A percentile compares a stretch with the other conserved stretches of the same genome.
phyloP scores from a whole-genome alignment of 1,140 invertebrate genomes.

The Ditylenchus dipsaci region DNA sequence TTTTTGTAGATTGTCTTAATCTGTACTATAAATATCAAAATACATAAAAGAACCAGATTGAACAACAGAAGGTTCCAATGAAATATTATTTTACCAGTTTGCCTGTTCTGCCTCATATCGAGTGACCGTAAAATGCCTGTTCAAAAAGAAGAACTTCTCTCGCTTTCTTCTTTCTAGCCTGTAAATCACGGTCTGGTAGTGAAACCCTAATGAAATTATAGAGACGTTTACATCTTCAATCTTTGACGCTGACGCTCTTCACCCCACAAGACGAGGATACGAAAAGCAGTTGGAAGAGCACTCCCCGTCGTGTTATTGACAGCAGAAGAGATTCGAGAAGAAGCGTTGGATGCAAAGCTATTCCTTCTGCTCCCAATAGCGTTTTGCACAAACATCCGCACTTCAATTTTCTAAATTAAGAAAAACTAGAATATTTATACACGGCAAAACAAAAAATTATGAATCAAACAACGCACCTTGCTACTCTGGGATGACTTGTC shows the following conservation, averaged over 20 bases:
- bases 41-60: too few relatives aligned
- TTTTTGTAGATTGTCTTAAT: too few relatives aligned
- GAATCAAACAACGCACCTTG: too few relatives aligned
- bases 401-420: neutral
- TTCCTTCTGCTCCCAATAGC: neutral
- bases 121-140: neutral
- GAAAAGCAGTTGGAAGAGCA: neutral
- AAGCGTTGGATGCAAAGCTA: neutral
- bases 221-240: neutral
- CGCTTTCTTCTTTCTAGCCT: neutral
- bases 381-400: constrained; percentile 1
- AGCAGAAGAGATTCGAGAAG: neutral
- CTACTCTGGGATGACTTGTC: neutral
- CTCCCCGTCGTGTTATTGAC: neutral
- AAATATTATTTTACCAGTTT: neutral
- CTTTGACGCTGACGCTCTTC: constrained; percentile 2
- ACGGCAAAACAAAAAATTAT: neutral
- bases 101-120: neutral
- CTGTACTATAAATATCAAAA: too few relatives aligned
- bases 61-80: too few relatives aligned
- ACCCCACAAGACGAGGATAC: constrained; percentile 2
- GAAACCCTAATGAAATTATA: neutral
- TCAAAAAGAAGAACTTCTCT: neutral
- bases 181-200: neutral
- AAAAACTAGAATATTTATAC: too few relatives aligned